These are phyloP conservation scores for Vultur gryphus DNA, from an alignment of 2,797 vertebrate species.

Conservation along the genomic window DNA sequence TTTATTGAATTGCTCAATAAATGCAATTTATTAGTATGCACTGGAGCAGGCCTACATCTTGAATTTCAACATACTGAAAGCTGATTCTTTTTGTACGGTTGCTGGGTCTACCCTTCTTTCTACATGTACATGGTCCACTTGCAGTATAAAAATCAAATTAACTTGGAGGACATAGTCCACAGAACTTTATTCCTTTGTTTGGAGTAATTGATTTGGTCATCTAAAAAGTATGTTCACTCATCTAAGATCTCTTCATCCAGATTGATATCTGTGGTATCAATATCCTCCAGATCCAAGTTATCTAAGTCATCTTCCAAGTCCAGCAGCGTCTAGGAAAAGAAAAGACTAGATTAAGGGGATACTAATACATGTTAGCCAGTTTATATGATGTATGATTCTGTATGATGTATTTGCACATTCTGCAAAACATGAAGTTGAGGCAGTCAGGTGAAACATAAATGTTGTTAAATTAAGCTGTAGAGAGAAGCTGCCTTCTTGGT, in stretches of 20 bases:
- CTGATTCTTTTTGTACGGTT: neutral
- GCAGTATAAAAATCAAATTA: slow-evolving; percentile 19
- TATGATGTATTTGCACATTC: neutral
- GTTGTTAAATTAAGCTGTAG: neutral
- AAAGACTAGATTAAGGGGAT: neutral
- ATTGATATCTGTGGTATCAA: slow-evolving; percentile 95
- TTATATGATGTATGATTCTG: accelerated
- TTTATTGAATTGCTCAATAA: slow-evolving; percentile 22
- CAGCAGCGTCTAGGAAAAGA: slow-evolving; percentile 77
- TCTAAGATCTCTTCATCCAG: slow-evolving; percentile 95
- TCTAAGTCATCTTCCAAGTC: slow-evolving; percentile 95
- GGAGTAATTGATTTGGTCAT: slow-evolving; percentile 71
- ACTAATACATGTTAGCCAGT: accelerated
- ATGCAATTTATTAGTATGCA: neutral
- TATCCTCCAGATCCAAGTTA: slow-evolving; percentile 96
- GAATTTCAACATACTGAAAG: neutral
- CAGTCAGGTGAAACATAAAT: accelerated
- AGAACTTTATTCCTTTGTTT: neutral
- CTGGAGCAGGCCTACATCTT: neutral
- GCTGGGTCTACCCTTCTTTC: neutral
- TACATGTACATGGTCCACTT: neutral
- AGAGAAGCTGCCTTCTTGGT: neutral
- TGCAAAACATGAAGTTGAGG: neutral
- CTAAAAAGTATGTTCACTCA: slow-evolving; percentile 80
- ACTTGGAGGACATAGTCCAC: neutral